These are phyloP conservation scores for Tapirus terrestris DNA, from an alignment of 2,113 vertebrate species.

Conservation along the genomic window DNA sequence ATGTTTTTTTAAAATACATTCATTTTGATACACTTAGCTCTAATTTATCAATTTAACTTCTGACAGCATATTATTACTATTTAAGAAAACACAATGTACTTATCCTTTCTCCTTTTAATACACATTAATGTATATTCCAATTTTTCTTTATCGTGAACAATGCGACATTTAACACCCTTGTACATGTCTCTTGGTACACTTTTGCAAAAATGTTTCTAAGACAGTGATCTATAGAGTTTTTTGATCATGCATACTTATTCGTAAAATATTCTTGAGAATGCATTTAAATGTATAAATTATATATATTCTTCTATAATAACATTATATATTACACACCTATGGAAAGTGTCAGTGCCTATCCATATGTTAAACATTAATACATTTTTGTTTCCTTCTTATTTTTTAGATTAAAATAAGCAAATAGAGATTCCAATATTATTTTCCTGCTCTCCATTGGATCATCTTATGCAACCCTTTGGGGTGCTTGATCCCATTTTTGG, in stretches of 20 bases:
- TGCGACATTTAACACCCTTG: background rate
- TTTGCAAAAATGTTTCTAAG: background rate
- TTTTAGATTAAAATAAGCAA: conserved; percentile 12
- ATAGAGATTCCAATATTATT: background rate
- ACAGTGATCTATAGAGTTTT: background rate
- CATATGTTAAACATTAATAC: background rate
- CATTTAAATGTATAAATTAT: background rate
- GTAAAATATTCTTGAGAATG: background rate
- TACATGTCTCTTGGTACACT: background rate
- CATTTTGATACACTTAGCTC: background rate
- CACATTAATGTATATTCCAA: background rate
- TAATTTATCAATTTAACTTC: background rate
- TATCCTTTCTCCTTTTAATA: background rate
- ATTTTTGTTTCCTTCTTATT: background rate
- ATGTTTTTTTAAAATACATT: background rate
- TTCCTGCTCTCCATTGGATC: background rate
- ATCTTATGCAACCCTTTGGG: background rate
- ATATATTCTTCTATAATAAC: background rate
- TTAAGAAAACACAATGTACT: background rate
- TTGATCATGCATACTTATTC: background rate
- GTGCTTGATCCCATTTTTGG: background rate
- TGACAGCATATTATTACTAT: background rate
- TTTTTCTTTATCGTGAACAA: background rate
- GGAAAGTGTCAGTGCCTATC: background rate
- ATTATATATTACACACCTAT: background rate